phyloP scores from a whole-genome alignment of 2,888 invertebrate genomes.

The Hedychridium roseum region DNA sequence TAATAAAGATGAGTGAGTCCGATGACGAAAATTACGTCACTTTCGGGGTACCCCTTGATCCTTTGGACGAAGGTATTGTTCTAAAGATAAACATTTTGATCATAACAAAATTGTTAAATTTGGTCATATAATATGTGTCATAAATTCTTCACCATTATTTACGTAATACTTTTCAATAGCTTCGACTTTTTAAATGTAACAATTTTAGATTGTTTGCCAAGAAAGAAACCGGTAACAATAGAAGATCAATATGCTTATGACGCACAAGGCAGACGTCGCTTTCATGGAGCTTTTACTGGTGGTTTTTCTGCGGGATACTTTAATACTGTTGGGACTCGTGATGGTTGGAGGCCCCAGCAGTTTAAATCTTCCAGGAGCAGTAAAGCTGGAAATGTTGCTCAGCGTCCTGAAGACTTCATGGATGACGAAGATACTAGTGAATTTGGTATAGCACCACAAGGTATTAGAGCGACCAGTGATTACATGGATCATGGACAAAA shows the following conservation, averaged over 20 bases:
- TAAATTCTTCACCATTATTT: not conserved
- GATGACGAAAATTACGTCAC: conserved; percentile 74
- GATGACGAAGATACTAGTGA: conserved; percentile 96
- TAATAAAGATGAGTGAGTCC: conserved; percentile 55
- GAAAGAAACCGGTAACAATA: conserved; percentile 79
- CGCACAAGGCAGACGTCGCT: conserved; percentile 86
- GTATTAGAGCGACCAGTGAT: conserved; percentile 80
- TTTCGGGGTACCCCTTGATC: conserved; percentile 85
- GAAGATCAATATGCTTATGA: conserved; percentile 92
- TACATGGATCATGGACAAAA: conserved; percentile 68
- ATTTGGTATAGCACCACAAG: conserved; percentile 93
- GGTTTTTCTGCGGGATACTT: conserved; percentile 98
- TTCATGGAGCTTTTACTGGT: conserved; percentile 99
- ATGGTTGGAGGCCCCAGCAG: conserved; percentile 91
- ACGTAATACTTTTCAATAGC: not conserved
- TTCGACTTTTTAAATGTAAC: not conserved
- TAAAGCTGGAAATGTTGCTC: conserved; percentile 68
- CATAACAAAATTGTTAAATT: not conserved
- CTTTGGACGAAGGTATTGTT: conserved; percentile 78
- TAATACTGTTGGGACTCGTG: conserved; percentile 94
- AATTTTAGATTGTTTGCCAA: conserved; percentile 75
- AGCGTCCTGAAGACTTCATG: conserved; percentile 94
- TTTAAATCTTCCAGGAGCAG: conserved; percentile 89
- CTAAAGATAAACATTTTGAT: conserved; percentile 1
- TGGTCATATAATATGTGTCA: not conserved